These are phyloP conservation scores for Pseudochromis fuscus DNA, from an alignment of 2,797 vertebrate species.

Conservation along the genomic window DNA sequence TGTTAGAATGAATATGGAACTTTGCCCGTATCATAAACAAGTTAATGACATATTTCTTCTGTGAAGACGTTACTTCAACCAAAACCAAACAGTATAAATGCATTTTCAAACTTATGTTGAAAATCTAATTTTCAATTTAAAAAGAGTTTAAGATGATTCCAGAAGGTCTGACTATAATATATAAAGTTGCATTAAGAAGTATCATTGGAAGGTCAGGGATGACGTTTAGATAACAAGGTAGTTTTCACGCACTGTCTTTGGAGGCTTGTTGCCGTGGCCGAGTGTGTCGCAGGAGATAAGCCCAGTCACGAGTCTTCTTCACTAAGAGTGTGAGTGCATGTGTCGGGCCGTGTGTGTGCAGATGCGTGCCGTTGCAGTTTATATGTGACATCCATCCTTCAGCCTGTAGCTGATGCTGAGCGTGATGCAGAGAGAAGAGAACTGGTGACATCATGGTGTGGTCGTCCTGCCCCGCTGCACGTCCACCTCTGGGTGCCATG, in stretches of 20 bases:
- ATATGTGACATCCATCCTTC: conserved; percentile 8
- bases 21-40: too few relatives aligned
- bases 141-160: too few relatives aligned
- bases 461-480: conserved; percentile 60
- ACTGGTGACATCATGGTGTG: conserved; percentile 64
- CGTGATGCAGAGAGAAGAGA: conserved; percentile 46
- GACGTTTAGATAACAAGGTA: not conserved
- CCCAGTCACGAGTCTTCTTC: not conserved
- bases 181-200: not conserved
- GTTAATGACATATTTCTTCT: too few relatives aligned
- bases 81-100: too few relatives aligned
- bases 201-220: not conserved
- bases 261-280: not conserved
- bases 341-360: not conserved
- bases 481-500: conserved; percentile 60
- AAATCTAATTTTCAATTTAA: too few relatives aligned
- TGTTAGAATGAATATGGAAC: too few relatives aligned
- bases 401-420: conserved; percentile 32
- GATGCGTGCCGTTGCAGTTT: not conserved
- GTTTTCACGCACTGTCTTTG: not conserved
- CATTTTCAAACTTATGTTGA: too few relatives aligned
- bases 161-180: too few relatives aligned
- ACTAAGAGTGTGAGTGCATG: not conserved
- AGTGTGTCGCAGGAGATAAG: conserved; percentile 24
- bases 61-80: too few relatives aligned